These are phyloP conservation scores for Grammomys surdaster DNA, from an alignment of 2,113 vertebrate species.

Conservation along the genomic window DNA sequence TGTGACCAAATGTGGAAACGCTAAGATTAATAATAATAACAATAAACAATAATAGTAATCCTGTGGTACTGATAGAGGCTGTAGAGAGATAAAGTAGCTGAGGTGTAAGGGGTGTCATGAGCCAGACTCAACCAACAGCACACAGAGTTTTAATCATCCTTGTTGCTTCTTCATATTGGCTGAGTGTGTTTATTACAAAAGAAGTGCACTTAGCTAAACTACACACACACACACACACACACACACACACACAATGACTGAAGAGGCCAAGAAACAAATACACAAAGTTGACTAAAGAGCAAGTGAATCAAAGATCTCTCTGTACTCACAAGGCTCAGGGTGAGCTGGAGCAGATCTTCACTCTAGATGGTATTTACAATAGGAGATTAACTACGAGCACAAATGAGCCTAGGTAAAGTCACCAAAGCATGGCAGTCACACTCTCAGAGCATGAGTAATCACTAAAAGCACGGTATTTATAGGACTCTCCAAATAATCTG, in stretches of 20 bases:
- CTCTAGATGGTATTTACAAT: neutral
- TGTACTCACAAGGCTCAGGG: fast-evolving
- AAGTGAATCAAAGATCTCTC: fast-evolving
- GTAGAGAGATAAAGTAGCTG: no score
- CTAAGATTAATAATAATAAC: neutral
- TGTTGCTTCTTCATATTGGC: fast-evolving
- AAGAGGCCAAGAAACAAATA: neutral
- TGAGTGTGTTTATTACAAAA: neutral
- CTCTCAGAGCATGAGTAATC: neutral
- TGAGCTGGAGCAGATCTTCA: neutral
- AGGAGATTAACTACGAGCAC: neutral
- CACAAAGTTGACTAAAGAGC: no score
- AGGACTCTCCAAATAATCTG: neutral
- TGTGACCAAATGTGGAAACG: neutral
- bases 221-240: no score
- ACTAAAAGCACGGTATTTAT: neutral
- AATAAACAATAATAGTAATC: neutral
- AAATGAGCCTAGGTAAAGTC: neutral
- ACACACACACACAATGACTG: no score
- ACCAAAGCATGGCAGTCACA: neutral
- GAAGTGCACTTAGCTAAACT: neutral
- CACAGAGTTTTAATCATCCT: fast-evolving
- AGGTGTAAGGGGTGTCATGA: no score
- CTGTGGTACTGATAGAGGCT: neutral
- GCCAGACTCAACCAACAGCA: neutral